These are phyloP conservation scores for Sardina pilchardus DNA, from an alignment of 2,113 vertebrate genomes.

Conservation along the genomic window DNA sequence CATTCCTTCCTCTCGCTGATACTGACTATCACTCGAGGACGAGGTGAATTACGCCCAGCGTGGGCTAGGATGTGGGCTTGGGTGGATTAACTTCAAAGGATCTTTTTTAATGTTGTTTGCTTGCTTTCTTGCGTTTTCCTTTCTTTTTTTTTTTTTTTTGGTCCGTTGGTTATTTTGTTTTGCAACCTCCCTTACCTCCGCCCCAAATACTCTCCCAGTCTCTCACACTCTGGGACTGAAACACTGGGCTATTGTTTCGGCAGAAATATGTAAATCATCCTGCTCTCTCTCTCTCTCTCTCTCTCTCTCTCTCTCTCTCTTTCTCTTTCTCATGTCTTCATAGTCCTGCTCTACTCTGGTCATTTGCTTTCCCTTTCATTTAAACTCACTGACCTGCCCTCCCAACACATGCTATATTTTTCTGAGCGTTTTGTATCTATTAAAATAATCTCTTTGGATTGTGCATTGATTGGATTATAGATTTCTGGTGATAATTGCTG, in stretches of 20 bases:
- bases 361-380: slow-evolving; percentile 44
- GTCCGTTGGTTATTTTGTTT: slow-evolving; percentile 61
- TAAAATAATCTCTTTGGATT: slow-evolving; percentile 77
- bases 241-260: slow-evolving; percentile 48
- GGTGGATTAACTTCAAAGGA: slow-evolving; percentile 48
- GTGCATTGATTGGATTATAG: slow-evolving; percentile 78
- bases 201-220: slow-evolving; percentile 53
- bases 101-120: slow-evolving; percentile 54
- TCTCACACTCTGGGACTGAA: background rate
- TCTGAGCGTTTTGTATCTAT: slow-evolving; percentile 64
- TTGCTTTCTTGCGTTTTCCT: slow-evolving; percentile 47
- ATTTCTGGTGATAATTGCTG: slow-evolving; percentile 75
- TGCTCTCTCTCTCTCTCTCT: background rate
- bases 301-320: slow-evolving; percentile 1
- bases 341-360: slow-evolving; percentile 2
- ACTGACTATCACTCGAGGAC: slow-evolving; percentile 1
- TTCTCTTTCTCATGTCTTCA: background rate
- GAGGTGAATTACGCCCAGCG: slow-evolving; percentile 42
- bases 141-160: background rate
- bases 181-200: slow-evolving; percentile 63
- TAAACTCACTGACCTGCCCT: background rate
- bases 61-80: background rate
- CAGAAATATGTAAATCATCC: slow-evolving; percentile 75
- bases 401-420: background rate
- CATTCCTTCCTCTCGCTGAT: slow-evolving; percentile 6